Evolutionary conservation across 2,888 invertebrate species (phyloP).

Genomic region (Eremobia ochroleuca): DNA sequence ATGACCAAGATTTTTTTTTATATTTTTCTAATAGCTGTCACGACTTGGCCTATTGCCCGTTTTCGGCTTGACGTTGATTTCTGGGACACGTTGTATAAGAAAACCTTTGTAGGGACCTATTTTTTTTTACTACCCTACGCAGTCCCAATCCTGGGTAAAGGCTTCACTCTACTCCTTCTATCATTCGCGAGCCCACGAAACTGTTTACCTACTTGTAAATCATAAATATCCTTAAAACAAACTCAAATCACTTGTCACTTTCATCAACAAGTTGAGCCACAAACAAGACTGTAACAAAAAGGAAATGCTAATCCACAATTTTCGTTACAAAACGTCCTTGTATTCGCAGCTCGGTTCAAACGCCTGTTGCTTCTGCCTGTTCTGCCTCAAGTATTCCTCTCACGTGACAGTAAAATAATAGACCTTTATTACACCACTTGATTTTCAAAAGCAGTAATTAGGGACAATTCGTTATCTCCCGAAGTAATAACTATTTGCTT

Average conservation of each 20-base stretch:
- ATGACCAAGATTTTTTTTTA: no score
- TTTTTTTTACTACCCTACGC: no score
- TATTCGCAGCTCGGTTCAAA: constrained; percentile 8
- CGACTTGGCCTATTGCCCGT: no score
- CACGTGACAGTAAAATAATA: constrained; percentile 30
- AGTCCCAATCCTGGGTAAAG: no score
- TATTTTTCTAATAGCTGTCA: no score
- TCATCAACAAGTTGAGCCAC: constrained; percentile 24
- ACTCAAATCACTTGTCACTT: constrained; percentile 12
- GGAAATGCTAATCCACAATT: constrained; percentile 1
- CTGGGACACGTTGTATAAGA: no score
- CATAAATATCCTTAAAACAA: not conserved
- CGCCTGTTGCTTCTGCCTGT: constrained; percentile 53
- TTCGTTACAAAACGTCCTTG: constrained; percentile 22
- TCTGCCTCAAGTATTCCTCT: constrained; percentile 8
- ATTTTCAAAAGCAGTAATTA: constrained; percentile 45
- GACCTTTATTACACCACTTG: constrained; percentile 38
- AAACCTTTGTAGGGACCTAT: not conserved
- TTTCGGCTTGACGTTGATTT: no score
- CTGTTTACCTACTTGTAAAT: not conserved
- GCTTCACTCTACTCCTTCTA: not conserved
- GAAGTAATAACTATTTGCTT: constrained; percentile 58
- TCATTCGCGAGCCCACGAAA: not conserved
- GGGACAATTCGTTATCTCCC: constrained; percentile 35
- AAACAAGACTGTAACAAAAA: constrained; percentile 9